These are phyloP conservation scores for Lasaia peninsularis DNA, from an alignment of 1,140 invertebrate species.

Conservation along the genomic window DNA sequence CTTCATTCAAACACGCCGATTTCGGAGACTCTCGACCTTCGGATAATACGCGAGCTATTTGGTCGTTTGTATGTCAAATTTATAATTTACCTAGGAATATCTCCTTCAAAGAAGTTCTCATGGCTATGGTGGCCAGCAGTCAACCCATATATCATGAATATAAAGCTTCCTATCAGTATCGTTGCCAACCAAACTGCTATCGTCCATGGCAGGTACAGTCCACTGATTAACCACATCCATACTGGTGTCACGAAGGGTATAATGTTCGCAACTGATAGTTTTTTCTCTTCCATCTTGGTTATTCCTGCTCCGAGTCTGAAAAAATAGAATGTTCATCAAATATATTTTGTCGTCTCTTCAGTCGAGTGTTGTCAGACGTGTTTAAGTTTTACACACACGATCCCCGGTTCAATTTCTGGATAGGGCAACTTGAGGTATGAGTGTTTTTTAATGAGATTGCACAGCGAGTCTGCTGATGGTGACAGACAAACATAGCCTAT, in stretches of 20 bases:
- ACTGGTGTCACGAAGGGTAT: conserved; percentile 43
- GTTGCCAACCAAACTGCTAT: conserved; percentile 79
- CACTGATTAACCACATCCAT: conserved; percentile 54
- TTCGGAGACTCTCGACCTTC: no score
- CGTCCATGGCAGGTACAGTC: conserved; percentile 38
- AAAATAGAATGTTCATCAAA: background rate
- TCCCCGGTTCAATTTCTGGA: no score
- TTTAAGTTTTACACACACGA: no score
- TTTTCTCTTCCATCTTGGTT: conserved; percentile 34
- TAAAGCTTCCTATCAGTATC: conserved; percentile 78
- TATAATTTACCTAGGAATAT: conserved; percentile 79
- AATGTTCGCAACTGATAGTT: conserved; percentile 32
- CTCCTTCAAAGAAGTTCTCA: conserved; percentile 89
- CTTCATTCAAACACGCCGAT: no score
- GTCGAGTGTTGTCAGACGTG: no score
- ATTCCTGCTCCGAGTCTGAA: conserved; percentile 35
- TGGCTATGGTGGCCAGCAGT: conserved; percentile 90
- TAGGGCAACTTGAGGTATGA: no score
- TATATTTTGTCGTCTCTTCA: no score
- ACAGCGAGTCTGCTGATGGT: no score
- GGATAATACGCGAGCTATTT: no score
- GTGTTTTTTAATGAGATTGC: no score
- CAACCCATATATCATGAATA: conserved; percentile 82
- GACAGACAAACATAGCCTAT: no score
- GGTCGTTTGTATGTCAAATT: no score